Conservation (phyloP, 1,140 invertebrate genomes). For the Ephestia elutella region DNA sequence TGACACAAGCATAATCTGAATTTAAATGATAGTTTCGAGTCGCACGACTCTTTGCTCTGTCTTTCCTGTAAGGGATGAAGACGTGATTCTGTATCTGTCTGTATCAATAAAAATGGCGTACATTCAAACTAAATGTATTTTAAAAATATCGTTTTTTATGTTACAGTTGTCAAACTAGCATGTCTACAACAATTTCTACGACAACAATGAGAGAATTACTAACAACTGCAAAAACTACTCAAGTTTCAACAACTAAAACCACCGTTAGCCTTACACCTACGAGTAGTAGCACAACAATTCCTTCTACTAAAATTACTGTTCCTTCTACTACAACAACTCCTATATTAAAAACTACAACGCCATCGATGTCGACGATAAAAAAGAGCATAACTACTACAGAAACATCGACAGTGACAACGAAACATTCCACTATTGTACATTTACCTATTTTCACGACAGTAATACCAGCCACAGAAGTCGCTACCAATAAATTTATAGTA, state of each 20-base stretch:
- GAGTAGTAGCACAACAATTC: constrained; percentile 23
- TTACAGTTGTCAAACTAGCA: constrained; percentile 61
- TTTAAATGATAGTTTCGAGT: too few relatives aligned
- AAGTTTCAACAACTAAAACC: constrained; percentile 28
- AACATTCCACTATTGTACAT: not conserved
- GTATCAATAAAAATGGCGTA: too few relatives aligned
- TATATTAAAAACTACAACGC: constrained; percentile 20
- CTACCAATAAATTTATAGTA: not conserved
- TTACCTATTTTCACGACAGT: not conserved
- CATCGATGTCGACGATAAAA: constrained; percentile 6
- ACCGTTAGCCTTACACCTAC: constrained; percentile 24
- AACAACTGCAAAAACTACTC: constrained; percentile 42
- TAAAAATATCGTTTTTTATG: constrained; percentile 13
- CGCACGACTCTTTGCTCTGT: too few relatives aligned
- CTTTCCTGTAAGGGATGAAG: too few relatives aligned
- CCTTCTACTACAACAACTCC: constrained; percentile 14
- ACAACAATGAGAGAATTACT: constrained; percentile 52
- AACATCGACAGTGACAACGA: constrained; percentile 11
- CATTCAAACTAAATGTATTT: too few relatives aligned
- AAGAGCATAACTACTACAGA: constrained; percentile 9
- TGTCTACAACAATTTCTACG: constrained; percentile 40
- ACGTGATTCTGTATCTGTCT: too few relatives aligned
- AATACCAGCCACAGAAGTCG: not conserved
- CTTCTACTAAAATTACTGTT: constrained; percentile 5
- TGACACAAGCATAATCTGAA: too few relatives aligned